These are phyloP conservation scores for Bombycilla garrulus DNA, from an alignment of 2,113 vertebrate genomes.

Conservation along the genomic window DNA sequence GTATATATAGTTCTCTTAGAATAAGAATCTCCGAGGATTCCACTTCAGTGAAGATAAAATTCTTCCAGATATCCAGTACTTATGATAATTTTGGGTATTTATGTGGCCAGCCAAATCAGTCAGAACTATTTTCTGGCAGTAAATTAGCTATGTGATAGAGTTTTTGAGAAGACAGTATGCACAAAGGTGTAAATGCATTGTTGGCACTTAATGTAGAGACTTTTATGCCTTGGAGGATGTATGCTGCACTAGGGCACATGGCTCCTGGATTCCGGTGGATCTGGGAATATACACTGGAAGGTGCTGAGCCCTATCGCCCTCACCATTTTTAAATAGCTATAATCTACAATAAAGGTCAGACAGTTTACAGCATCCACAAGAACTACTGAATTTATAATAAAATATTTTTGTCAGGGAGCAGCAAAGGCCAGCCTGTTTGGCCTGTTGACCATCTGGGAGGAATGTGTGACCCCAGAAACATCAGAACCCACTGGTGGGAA, in stretches of 20 bases:
- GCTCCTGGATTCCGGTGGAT: neutral
- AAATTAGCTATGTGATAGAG: neutral
- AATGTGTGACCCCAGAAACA: rapidly evolving
- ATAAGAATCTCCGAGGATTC: neutral
- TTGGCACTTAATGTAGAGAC: neutral
- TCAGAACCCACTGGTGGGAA: neutral
- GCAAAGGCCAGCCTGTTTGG: neutral
- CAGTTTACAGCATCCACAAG: neutral
- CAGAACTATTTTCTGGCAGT: neutral
- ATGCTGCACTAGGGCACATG: neutral
- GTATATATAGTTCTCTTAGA: neutral
- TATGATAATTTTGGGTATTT: neutral
- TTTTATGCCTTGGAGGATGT: neutral
- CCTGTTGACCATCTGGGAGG: neutral
- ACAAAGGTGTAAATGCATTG: neutral
- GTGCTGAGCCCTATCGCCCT: neutral
- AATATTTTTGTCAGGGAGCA: neutral
- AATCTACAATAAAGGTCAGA: neutral
- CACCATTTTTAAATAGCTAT: neutral
- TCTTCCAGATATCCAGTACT: neutral
- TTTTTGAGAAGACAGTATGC: neutral
- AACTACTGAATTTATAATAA: neutral
- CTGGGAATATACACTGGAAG: neutral
- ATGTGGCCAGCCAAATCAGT: neutral
- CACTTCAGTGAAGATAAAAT: neutral